These are phyloP conservation scores for Ichneumon xanthorius DNA, from an alignment of 2,888 invertebrate species.

Conservation along the genomic window DNA sequence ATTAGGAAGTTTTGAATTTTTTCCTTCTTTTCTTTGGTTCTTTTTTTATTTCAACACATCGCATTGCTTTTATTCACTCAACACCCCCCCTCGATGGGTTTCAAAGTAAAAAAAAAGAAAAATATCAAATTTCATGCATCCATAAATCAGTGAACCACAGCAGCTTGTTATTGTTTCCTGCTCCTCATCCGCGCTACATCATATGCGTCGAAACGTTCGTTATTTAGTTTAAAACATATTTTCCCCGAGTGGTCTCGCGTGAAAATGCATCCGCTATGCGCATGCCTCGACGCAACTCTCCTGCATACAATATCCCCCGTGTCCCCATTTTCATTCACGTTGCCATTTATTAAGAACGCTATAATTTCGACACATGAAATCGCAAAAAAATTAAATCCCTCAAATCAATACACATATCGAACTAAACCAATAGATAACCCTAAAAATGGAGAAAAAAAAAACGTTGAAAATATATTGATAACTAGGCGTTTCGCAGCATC, in stretches of 20 bases:
- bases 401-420: background rate
- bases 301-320: background rate
- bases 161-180: constrained; percentile 9
- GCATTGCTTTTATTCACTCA: too few species aligned
- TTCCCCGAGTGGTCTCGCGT: constrained; percentile 51
- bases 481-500: background rate
- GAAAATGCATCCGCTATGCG: background rate
- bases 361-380: background rate
- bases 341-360: background rate
- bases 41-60: too few species aligned
- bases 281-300: background rate
- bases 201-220: constrained; percentile 63
- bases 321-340: too few species aligned
- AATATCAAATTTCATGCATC: too few species aligned
- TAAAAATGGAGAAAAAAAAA: constrained; percentile 23
- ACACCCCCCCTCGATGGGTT: too few species aligned
- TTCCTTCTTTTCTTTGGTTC: too few species aligned
- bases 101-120: too few species aligned
- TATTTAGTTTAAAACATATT: constrained; percentile 73
- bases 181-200: constrained; percentile 27
- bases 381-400: background rate
- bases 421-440: constrained; percentile 1
- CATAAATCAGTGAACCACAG: constrained; percentile 14
- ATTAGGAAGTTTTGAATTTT: too few species aligned
- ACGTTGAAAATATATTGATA: constrained; percentile 15